Evolutionary conservation across 2,888 invertebrate genomes (phyloP).

Genomic region (Harmothoe impar): DNA sequence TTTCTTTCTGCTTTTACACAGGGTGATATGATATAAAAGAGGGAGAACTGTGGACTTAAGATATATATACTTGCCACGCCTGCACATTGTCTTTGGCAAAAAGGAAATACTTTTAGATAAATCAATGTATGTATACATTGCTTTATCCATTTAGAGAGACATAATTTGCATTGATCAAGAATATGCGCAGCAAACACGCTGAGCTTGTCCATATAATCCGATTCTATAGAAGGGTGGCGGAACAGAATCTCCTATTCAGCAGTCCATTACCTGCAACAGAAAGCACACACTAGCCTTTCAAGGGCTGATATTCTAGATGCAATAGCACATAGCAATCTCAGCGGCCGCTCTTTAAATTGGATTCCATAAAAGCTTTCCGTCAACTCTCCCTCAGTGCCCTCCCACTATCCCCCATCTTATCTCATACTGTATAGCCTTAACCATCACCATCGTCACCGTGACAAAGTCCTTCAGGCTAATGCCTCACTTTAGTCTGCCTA

Average conservation of each 20-base stretch:
- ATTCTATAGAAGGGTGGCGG: background rate
- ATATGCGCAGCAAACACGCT: background rate
- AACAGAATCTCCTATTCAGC: background rate
- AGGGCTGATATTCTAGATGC: background rate
- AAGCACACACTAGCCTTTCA: background rate
- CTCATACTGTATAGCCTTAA: background rate
- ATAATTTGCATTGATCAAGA: background rate
- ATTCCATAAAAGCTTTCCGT: background rate
- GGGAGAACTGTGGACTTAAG: too few species aligned
- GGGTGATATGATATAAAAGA: too few species aligned
- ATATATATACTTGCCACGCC: too few species aligned
- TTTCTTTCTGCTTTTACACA: too few species aligned
- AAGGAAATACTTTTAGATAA: background rate
- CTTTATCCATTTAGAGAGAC: background rate
- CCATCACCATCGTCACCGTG: background rate
- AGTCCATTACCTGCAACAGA: background rate
- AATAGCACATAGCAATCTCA: background rate
- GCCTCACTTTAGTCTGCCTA: constrained; percentile 23
- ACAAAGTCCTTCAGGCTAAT: background rate
- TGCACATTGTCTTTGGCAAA: too few species aligned
- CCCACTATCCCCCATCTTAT: too few species aligned
- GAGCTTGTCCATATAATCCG: background rate
- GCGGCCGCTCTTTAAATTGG: background rate
- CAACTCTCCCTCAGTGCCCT: background rate
- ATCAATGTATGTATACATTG: background rate